Conservation (phyloP, 1,140 invertebrate genomes). For the Amphibalanus amphitrite region DNA sequence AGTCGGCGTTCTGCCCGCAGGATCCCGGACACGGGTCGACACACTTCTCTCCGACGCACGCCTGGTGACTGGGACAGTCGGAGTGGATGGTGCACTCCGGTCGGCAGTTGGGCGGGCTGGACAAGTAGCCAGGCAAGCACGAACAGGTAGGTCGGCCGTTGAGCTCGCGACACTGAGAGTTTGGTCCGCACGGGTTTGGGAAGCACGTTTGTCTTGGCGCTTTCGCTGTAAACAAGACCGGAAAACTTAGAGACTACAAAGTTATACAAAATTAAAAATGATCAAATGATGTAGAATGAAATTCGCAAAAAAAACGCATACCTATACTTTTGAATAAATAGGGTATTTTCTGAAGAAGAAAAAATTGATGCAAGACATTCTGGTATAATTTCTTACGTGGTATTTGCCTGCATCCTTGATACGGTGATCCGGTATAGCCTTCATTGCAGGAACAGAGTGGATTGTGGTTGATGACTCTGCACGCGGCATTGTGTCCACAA, state of each 20-base stretch:
- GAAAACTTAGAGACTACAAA: too few species aligned
- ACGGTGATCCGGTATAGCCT: conserved; percentile 23
- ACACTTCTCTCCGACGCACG: conserved; percentile 44
- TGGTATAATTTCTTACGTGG: not conserved
- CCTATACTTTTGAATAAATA: too few species aligned
- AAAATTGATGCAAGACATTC: too few species aligned
- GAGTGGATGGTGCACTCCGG: conserved; percentile 53
- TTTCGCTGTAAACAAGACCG: conserved; percentile 8
- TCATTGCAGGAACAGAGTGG: conserved; percentile 21
- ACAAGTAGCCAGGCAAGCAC: conserved; percentile 54
- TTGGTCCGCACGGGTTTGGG: conserved; percentile 40
- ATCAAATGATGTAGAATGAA: too few species aligned
- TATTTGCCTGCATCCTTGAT: conserved; percentile 19
- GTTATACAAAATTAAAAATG: too few species aligned
- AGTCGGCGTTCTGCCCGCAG: conserved; percentile 48
- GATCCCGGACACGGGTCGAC: conserved; percentile 49
- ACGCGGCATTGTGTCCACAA: conserved; percentile 21
- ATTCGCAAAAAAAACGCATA: too few species aligned
- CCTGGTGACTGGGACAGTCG: conserved; percentile 57
- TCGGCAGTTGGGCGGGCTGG: conserved; percentile 50
- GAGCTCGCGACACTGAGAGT: conserved; percentile 54
- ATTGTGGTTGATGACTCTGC: conserved; percentile 21
- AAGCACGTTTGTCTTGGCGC: conserved; percentile 31
- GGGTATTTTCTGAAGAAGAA: too few species aligned
- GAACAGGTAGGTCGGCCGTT: conserved; percentile 59